Conservation (phyloP, 2,888 invertebrate species). For the Cremastobaeus sp. region DNA sequence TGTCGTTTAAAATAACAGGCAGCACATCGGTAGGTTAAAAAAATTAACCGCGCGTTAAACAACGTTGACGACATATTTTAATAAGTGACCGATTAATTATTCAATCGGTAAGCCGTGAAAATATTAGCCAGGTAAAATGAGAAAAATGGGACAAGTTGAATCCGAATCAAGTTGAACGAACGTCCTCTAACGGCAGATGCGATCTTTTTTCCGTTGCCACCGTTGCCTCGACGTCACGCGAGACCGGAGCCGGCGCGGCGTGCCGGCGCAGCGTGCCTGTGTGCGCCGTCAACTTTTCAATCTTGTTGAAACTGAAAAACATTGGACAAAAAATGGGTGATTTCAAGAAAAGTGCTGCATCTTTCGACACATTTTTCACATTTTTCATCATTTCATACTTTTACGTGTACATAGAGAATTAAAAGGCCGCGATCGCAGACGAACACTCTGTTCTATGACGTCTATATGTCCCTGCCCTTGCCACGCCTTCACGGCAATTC, state of each 20-base stretch:
- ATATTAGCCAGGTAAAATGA: neutral
- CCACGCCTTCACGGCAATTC: conserved; percentile 43
- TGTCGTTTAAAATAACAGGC: too few relatives aligned
- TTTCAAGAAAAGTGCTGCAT: too few relatives aligned
- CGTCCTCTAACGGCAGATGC: conserved; percentile 40
- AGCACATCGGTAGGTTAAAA: too few relatives aligned
- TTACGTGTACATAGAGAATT: too few relatives aligned
- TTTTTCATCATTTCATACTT: too few relatives aligned
- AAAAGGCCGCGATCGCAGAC: neutral
- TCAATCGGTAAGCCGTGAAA: conserved; percentile 23
- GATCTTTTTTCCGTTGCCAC: conserved; percentile 15
- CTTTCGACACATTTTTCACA: too few relatives aligned
- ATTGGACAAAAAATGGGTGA: too few relatives aligned
- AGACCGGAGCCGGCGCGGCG: conserved; percentile 12
- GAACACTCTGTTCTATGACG: conserved; percentile 1
- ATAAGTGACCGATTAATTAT: conserved; percentile 31
- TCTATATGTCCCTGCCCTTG: conserved; percentile 47
- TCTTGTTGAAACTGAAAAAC: neutral
- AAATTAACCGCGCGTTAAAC: conserved; percentile 18
- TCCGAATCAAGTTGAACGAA: conserved; percentile 26
- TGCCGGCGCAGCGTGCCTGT: neutral
- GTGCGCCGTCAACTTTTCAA: neutral
- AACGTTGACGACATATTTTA: neutral
- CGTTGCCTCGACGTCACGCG: conserved; percentile 10
- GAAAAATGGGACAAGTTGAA: conserved; percentile 9